Percentiles rank a stretch among this genome's conserved stretches.
Conservation (phyloP, 1,140 invertebrate species). For the Hormaphis cornu region DNA sequence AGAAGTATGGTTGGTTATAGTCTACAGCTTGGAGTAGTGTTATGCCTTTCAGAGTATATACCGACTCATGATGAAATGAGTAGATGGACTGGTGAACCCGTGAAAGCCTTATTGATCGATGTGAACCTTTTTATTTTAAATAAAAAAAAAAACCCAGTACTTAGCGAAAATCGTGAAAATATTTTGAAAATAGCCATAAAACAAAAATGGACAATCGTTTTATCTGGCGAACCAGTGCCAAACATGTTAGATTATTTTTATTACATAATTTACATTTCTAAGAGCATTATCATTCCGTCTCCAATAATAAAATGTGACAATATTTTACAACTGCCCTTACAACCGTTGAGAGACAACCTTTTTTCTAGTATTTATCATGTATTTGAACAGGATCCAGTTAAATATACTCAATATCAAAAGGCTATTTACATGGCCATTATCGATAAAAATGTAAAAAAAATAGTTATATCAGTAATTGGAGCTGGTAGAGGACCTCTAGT, state of each 20-base stretch:
- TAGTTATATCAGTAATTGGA: slow-evolving; percentile 82
- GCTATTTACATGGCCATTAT: slow-evolving; percentile 68
- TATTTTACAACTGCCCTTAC: slow-evolving; percentile 75
- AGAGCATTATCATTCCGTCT: neutral
- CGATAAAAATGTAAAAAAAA: slow-evolving; percentile 40
- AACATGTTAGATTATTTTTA: slow-evolving; percentile 20
- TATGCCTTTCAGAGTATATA: slow-evolving; percentile 56
- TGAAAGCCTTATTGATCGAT: slow-evolving; percentile 71
- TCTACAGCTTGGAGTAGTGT: slow-evolving; percentile 59
- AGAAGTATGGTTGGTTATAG: slow-evolving; percentile 65
- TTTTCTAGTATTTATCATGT: slow-evolving; percentile 94
- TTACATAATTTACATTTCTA: slow-evolving; percentile 9
- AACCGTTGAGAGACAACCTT: slow-evolving; percentile 94
- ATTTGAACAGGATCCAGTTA: slow-evolving; percentile 96
- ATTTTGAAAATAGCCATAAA: slow-evolving; percentile 51
- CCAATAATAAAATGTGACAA: slow-evolving; percentile 73
- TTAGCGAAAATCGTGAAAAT: slow-evolving; percentile 70
- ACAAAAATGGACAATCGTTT: slow-evolving; percentile 21
- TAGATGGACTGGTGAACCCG: slow-evolving; percentile 91
- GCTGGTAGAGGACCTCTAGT: slow-evolving; percentile 94
- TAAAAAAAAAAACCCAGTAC: slow-evolving; percentile 76
- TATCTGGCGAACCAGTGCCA: neutral
- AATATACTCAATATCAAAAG: slow-evolving; percentile 87
- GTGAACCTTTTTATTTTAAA: slow-evolving; percentile 72
- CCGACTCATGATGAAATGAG: slow-evolving; percentile 60